Base-by-base conservation (phyloP, 2,113 vertebrate genomes). In the Hiodon tergisus region DNA sequence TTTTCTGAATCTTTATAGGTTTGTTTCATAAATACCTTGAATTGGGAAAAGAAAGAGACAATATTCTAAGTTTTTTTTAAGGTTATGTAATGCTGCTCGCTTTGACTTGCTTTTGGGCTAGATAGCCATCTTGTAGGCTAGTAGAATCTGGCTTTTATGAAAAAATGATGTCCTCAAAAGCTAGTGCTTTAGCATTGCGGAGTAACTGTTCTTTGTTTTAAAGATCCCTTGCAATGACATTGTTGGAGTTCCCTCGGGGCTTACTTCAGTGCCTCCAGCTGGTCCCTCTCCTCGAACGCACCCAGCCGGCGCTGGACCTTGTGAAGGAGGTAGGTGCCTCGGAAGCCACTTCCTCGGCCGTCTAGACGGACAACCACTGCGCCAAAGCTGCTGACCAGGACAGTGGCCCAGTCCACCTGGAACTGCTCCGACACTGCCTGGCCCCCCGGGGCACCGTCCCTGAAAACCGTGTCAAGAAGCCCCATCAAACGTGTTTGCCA, bases 311-410 rank as follows among this genome's bases (percentile, higher is more conserved):
- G 91, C 82, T 91, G 92, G 67, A 98, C 89, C 48, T 94, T 92
- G 0, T 98, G 94, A 73, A 99, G 86, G 2, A 98, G 83, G 78
- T 94, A 94, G 71, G 96, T 95, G 0, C 97, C 97, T 78, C 93
- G 94, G 87, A 95, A 98, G 70, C 96, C 96, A 0, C 95, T 95
- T 74, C 97, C 96, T 0, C 95, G 92, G 0, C 97, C 96, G 0
- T 98, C 97, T 0, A 95, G 95, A 6, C 90, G 93, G 16, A 95
- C 83, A 81, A 94, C 93, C 0, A 99, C 87, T 13, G 88, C 90
- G 0, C 89, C 89, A 5, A 98, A 95, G 77, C 91, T 94, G 90
- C 97, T 99, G 88, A 96, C 94, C 89, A 99, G 85, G 47, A 90
- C 96, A 0, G 94, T 94, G 31, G 92, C 86, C 97, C 97, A 99